Base-by-base conservation (phyloP, 2,797 vertebrate genomes). In the Scolopax rusticola region DNA sequence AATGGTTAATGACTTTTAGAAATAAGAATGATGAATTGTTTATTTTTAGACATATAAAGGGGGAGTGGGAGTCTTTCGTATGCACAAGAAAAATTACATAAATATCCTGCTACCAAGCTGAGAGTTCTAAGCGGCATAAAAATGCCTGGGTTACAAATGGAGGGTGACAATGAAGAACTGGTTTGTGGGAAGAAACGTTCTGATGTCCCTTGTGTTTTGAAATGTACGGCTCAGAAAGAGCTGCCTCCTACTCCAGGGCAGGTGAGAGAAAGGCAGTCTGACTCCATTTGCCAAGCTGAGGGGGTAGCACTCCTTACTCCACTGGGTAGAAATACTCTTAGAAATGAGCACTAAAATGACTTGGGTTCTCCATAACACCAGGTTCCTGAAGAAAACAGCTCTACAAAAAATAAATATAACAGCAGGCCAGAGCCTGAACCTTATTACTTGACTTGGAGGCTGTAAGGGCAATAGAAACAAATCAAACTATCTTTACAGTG, bases 401-500 rank as follows among this genome's bases (percentile, higher is more conserved):
- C 38, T 9, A 78, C 78, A 86, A 94, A 94, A 90, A 80, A 92
- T n/a, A 94, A 94, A 84, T 33, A 24, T 67, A 95, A 82, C n/a
- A 91, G 59, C 77, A 69, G 69, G 64, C 67, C 89, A 73, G 32
- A 78, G 74, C 32, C 53, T 74, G 53, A 63, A 80, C 64, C 92
- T 94, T 7, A 4, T 38, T 80, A 91, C 64, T 77, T 87, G 56
- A 87, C 54, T 65, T 45, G 68, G 13, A 83, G 60, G 61, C 60
- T 68, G 41, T 73, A 93, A 97, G 94, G 77, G 70, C 63, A 95
- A 91, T 50, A 91, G 36, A 91, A 92, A 83, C 92, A 95, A 97
- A 91, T 65, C 77, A 93, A 96, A 90, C 38, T 87, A 83, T 60
- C 77, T 84, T 93, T 93, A 68, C 50, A 87, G 76, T 47, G 78